Evolutionary conservation across 1,140 invertebrate species (phyloP).

Genomic region (Sinonovacula constricta): DNA sequence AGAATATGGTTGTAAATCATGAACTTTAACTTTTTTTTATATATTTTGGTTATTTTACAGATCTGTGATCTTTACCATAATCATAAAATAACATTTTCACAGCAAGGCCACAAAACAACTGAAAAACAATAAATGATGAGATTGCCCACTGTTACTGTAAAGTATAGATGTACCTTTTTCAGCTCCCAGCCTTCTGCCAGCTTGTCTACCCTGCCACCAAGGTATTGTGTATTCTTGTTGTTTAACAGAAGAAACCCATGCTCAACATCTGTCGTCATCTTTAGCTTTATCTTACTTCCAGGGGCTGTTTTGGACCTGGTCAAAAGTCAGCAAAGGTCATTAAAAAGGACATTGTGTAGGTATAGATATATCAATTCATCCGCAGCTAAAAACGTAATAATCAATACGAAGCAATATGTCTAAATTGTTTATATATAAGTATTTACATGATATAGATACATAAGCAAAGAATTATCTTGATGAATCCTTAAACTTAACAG

Average conservation of each 20-base stretch:
- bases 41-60: not conserved
- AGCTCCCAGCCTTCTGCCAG: constrained; percentile 94
- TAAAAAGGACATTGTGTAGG: no score
- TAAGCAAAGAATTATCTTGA: no score
- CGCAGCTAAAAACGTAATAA: not conserved
- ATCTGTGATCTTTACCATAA: not conserved
- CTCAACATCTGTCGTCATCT: constrained; percentile 80
- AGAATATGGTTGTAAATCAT: no score
- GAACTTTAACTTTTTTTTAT: no score
- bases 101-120: not conserved
- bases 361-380: not conserved
- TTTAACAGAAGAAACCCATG: constrained; percentile 87
- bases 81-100: not conserved
- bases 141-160: no score
- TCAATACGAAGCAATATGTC: not conserved
- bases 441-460: no score
- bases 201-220: constrained; percentile 89
- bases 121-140: no score
- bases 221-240: constrained; percentile 83
- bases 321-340: no score
- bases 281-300: constrained; percentile 85
- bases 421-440: no score
- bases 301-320: constrained; percentile 85
- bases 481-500: no score
- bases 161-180: constrained; percentile 87